Evolutionary conservation across 2,888 invertebrate species (phyloP).

Genomic region (Chloroclysta siterata): DNA sequence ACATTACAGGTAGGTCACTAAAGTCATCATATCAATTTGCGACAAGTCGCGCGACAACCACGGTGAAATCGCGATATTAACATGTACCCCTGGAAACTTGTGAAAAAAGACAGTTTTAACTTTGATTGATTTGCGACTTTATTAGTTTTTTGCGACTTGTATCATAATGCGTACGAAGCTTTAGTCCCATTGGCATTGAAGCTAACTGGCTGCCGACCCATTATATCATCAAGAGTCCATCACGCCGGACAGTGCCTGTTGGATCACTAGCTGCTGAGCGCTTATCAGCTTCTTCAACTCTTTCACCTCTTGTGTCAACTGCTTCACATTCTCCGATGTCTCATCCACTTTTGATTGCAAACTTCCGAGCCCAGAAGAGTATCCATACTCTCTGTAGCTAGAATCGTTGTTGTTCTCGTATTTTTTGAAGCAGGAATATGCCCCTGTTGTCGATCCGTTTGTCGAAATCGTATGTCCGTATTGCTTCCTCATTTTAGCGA

Average conservation of each 20-base stretch:
- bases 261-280: conserved; percentile 80
- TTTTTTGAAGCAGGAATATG: conserved; percentile 87
- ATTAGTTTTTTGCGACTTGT: conserved; percentile 18
- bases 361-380: conserved; percentile 83
- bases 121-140: conserved; percentile 4
- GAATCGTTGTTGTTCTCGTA: conserved; percentile 86
- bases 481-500: conserved; percentile 90
- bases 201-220: conserved; percentile 69
- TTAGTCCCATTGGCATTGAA: conserved; percentile 79
- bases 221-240: conserved; percentile 81
- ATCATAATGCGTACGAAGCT: conserved; percentile 23
- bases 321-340: conserved; percentile 87
- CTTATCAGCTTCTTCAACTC: conserved; percentile 86
- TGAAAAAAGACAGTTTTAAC: neutral
- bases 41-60: neutral
- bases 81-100: neutral
- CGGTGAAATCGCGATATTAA: neutral
- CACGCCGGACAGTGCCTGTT: conserved; percentile 76
- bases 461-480: conserved; percentile 89
- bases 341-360: conserved; percentile 88
- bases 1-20: neutral
- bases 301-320: conserved; percentile 87
- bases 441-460: conserved; percentile 86
- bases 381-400: conserved; percentile 81
- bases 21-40: neutral